phyloP scores from a whole-genome alignment of 1,140 invertebrate genomes.

The Bombus confusus region DNA sequence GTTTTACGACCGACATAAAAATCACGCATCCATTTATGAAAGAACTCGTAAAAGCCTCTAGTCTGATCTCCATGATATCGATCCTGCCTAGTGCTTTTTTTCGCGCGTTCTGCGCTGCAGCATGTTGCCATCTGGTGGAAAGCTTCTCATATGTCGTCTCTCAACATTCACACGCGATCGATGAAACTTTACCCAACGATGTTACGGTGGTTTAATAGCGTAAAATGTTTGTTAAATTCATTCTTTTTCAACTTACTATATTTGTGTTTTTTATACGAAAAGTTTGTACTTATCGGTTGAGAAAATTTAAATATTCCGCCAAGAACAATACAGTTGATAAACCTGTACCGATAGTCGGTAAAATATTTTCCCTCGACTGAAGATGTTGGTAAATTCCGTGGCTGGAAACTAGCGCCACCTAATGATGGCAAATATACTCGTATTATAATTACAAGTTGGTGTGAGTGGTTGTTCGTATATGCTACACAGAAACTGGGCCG shows the following conservation, averaged over 20 bases:
- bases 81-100: conserved; percentile 11
- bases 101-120: too few species aligned
- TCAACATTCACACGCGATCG: not conserved
- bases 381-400: too few species aligned
- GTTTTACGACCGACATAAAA: not conserved
- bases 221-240: not conserved
- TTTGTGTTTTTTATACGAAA: not conserved
- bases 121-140: conserved; percentile 41
- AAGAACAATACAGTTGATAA: not conserved
- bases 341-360: conserved; percentile 29
- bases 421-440: not conserved
- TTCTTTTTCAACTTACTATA: not conserved
- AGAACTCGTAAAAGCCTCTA: not conserved
- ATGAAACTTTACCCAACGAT: conserved; percentile 16
- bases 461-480: not conserved
- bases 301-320: not conserved
- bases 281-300: not conserved
- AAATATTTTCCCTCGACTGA: conserved; percentile 10
- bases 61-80: conserved; percentile 29
- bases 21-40: conserved; percentile 12
- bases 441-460: not conserved
- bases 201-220: not conserved
- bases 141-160: not conserved
- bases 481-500: not conserved
- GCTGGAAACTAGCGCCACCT: conserved; percentile 20